phyloP scores from a whole-genome alignment of 2,797 vertebrate genomes.

The Philypnodon macrostomus region DNA sequence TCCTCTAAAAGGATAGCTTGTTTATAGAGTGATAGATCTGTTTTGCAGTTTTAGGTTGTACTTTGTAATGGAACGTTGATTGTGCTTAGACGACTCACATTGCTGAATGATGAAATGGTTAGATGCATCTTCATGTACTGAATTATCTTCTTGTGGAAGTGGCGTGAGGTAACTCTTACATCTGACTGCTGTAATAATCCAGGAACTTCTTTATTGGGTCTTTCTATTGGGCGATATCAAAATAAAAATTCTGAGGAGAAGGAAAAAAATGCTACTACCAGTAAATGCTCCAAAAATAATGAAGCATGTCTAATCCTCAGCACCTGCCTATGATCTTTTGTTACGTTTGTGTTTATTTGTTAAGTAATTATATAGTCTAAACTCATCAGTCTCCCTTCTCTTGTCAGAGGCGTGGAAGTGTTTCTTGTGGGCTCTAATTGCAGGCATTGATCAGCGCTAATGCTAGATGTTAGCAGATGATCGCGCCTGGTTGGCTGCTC shows the following conservation, averaged over 20 bases:
- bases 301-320: slow-evolving; percentile 26
- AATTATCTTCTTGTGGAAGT: background rate
- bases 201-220: slow-evolving; percentile 32
- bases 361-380: slow-evolving; percentile 27
- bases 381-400: slow-evolving; percentile 36
- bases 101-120: no score
- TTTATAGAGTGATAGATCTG: no score
- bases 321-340: slow-evolving; percentile 62
- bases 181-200: slow-evolving; percentile 19
- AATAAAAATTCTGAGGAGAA: no score
- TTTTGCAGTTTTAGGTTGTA: no score
- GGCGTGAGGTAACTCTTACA: background rate
- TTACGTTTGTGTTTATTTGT: slow-evolving; percentile 56
- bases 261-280: no score
- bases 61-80: no score
- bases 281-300: slow-evolving; percentile 35
- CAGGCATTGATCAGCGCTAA: slow-evolving; percentile 25
- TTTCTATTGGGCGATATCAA: no score
- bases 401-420: slow-evolving; percentile 37
- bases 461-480: slow-evolving; percentile 56
- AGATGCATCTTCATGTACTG: no score
- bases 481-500: slow-evolving; percentile 59
- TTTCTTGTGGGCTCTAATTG: slow-evolving; percentile 54
- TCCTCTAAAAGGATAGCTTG: background rate
- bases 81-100: background rate